Conservation (phyloP, 1,140 invertebrate species). For the Heliconius hewitsoni region DNA sequence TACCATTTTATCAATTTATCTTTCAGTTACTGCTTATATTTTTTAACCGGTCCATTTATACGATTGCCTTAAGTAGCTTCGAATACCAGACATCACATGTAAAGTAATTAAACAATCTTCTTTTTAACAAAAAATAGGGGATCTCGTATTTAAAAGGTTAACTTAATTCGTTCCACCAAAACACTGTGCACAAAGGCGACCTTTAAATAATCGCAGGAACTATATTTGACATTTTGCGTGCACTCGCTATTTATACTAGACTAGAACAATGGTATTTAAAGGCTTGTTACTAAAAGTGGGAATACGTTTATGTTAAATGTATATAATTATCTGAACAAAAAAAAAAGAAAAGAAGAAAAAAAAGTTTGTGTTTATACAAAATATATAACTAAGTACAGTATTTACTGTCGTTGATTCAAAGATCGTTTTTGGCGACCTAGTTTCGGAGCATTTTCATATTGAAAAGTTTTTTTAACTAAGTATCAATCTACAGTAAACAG, state of each 20-base stretch:
- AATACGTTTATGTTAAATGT: neutral
- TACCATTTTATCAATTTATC: too few species aligned
- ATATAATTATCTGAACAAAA: neutral
- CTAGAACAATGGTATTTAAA: constrained; percentile 5
- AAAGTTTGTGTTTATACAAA: neutral
- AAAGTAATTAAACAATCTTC: neutral
- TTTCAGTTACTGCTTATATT: too few species aligned
- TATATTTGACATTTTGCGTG: constrained; percentile 23
- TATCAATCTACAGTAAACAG: too few species aligned
- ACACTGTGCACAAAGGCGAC: constrained; percentile 20
- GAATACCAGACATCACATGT: neutral
- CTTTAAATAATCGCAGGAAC: constrained; percentile 10
- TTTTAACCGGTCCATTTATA: too few species aligned
- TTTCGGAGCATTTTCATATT: too few species aligned
- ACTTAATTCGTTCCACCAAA: constrained; percentile 2
- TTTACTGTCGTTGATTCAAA: too few species aligned
- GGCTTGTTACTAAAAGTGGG: neutral
- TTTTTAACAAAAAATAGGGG: neutral
- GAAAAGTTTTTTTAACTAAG: too few species aligned
- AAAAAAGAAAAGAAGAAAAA: neutral
- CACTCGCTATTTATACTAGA: constrained; percentile 2
- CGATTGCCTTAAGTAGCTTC: too few species aligned
- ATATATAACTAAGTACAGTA: too few species aligned
- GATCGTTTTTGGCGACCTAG: too few species aligned
- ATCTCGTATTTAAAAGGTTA: neutral